These are phyloP conservation scores for Syrphus vitripennis DNA, from an alignment of 2,888 invertebrate genomes.

Conservation along the genomic window DNA sequence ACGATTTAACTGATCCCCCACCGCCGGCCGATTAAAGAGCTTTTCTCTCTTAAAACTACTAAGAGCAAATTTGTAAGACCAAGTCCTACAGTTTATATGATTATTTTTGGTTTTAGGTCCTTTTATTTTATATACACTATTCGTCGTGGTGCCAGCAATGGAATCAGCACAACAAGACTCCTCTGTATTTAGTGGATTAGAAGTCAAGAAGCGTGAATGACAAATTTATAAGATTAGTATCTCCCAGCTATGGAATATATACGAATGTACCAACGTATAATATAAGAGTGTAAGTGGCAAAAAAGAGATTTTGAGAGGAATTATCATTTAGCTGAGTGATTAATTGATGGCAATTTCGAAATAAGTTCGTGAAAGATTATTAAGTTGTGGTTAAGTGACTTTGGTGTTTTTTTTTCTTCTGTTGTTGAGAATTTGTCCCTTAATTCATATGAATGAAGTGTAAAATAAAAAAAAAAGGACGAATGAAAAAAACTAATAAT, in stretches of 20 bases:
- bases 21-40: too few relatives aligned
- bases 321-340: constrained; percentile 65
- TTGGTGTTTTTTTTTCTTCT: background rate
- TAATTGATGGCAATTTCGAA: constrained; percentile 55
- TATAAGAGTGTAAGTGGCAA: constrained; percentile 54
- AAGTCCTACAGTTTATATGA: background rate
- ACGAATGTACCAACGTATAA: too few relatives aligned
- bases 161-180: constrained; percentile 7
- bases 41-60: background rate
- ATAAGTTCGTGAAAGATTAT: constrained; percentile 51
- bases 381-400: constrained; percentile 35
- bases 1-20: too few relatives aligned
- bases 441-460: constrained; percentile 6
- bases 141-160: background rate
- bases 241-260: too few relatives aligned
- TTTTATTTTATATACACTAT: background rate
- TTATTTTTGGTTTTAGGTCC: background rate
- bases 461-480: background rate
- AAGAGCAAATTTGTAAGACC: background rate
- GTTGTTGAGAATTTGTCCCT: background rate
- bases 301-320: constrained; percentile 53
- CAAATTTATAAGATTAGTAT: constrained; percentile 65
- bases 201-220: constrained; percentile 69
- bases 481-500: background rate
- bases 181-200: constrained; percentile 44